phyloP scores from a whole-genome alignment of 2,797 vertebrate genomes.

The Intellagama lesueurii region DNA sequence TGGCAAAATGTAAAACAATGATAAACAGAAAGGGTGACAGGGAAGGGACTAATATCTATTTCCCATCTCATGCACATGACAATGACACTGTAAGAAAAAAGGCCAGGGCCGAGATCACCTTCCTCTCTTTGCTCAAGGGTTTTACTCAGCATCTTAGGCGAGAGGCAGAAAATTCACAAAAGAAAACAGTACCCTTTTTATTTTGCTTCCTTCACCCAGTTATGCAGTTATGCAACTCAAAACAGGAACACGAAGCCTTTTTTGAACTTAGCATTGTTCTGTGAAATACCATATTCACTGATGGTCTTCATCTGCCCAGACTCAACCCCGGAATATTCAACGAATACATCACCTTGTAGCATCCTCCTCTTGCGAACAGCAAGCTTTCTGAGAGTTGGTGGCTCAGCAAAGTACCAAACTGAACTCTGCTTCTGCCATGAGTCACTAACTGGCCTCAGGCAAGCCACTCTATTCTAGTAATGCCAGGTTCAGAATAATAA shows the following conservation, averaged over 20 bases:
- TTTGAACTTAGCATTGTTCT: too few species aligned
- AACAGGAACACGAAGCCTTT: too few species aligned
- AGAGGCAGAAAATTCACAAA: neutral
- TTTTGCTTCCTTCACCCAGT: neutral
- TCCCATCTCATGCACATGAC: neutral
- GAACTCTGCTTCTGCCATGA: too few species aligned
- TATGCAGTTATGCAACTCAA: too few species aligned
- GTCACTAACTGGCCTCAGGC: neutral
- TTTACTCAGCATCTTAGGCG: neutral
- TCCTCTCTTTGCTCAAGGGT: neutral
- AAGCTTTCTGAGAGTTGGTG: neutral
- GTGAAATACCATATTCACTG: too few species aligned
- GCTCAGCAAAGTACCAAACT: too few species aligned
- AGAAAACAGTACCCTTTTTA: neutral
- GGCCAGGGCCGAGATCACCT: neutral
- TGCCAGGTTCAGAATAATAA: neutral
- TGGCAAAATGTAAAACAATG: neutral
- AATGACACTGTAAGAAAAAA: neutral
- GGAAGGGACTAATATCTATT: slow-evolving; percentile 15
- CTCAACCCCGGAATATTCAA: too few species aligned
- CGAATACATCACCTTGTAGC: too few species aligned
- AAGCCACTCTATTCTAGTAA: neutral
- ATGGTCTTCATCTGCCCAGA: too few species aligned
- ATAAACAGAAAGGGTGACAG: neutral
- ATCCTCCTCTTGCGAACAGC: neutral